phyloP scores from a whole-genome alignment of 2,888 invertebrate species.

The Drosophila ezoana region DNA sequence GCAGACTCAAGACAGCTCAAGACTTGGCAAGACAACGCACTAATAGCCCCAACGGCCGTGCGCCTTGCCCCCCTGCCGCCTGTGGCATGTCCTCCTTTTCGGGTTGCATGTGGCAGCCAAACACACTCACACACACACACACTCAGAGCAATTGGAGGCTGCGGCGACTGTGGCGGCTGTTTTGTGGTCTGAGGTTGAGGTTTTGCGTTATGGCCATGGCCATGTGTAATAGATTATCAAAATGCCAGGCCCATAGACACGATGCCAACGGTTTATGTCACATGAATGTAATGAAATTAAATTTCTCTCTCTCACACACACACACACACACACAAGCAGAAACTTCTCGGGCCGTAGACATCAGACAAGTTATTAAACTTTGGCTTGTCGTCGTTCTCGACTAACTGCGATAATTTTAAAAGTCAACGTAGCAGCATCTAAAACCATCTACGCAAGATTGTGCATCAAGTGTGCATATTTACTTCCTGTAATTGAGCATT shows the following conservation, averaged over 20 bases:
- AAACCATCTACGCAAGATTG: slow-evolving; percentile 76
- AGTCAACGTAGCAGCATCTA: slow-evolving; percentile 64
- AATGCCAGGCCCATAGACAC: slow-evolving; percentile 72
- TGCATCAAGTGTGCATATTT: slow-evolving; percentile 81
- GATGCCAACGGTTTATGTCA: slow-evolving; percentile 78
- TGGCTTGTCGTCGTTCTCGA: slow-evolving; percentile 47
- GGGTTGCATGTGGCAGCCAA: slow-evolving; percentile 56
- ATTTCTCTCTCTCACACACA: slow-evolving; percentile 61
- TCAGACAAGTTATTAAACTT: slow-evolving; percentile 69
- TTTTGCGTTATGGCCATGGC: slow-evolving; percentile 76
- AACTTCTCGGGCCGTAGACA: slow-evolving; percentile 14
- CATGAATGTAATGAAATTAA: slow-evolving; percentile 80
- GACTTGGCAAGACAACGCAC: slow-evolving; percentile 73
- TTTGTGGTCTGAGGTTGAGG: slow-evolving; percentile 71
- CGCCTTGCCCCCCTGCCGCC: background rate
- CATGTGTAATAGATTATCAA: slow-evolving; percentile 80
- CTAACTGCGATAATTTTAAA: slow-evolving; percentile 74
- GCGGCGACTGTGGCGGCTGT: slow-evolving; percentile 57
- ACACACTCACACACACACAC: slow-evolving; percentile 5
- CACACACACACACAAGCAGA: background rate
- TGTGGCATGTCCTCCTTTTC: slow-evolving; percentile 60
- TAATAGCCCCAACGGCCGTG: slow-evolving; percentile 58
- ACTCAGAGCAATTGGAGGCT: slow-evolving; percentile 29
- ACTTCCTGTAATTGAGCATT: slow-evolving; percentile 82
- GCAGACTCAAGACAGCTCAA: slow-evolving; percentile 38